Conservation (phyloP, 2,888 invertebrate genomes). For the Hermodice carunculata region DNA sequence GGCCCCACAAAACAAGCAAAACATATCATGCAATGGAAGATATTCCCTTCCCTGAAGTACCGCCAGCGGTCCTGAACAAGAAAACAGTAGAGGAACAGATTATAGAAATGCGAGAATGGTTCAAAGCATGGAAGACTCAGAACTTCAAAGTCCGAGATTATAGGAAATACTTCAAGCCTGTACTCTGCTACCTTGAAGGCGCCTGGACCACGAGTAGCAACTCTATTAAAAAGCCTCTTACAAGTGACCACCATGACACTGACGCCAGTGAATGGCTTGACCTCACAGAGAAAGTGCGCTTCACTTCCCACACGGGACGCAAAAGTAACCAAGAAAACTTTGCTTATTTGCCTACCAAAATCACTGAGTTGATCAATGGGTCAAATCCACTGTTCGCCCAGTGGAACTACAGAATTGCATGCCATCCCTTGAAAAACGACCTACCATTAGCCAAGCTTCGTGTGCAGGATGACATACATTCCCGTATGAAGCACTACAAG, state of each 20-base stretch:
- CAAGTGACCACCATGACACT: background rate
- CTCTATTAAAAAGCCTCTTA: background rate
- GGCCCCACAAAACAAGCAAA: constrained; percentile 9
- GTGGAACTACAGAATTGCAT: constrained; percentile 48
- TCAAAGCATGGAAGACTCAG: constrained; percentile 55
- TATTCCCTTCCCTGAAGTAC: constrained; percentile 15
- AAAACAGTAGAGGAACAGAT: constrained; percentile 11
- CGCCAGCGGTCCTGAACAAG: too few species aligned
- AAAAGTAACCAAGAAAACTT: background rate
- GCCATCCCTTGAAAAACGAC: constrained; percentile 40
- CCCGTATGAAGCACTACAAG: too few species aligned
- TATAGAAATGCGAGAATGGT: constrained; percentile 57
- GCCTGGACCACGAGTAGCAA: constrained; percentile 47
- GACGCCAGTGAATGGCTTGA: background rate
- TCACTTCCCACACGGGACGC: background rate
- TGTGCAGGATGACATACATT: too few species aligned
- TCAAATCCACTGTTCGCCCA: constrained; percentile 1
- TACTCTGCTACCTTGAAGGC: constrained; percentile 58
- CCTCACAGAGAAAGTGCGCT: background rate
- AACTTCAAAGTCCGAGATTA: constrained; percentile 47
- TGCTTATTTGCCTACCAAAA: background rate
- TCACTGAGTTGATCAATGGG: background rate
- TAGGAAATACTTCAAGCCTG: constrained; percentile 54
- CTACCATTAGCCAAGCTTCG: too few species aligned
- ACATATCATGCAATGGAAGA: constrained; percentile 7